A percentile compares a stretch with the other conserved stretches of the same genome.
phyloP scores from a whole-genome alignment of 64 coral and sea anemone genomes.

The Acropora tenuis region DNA sequence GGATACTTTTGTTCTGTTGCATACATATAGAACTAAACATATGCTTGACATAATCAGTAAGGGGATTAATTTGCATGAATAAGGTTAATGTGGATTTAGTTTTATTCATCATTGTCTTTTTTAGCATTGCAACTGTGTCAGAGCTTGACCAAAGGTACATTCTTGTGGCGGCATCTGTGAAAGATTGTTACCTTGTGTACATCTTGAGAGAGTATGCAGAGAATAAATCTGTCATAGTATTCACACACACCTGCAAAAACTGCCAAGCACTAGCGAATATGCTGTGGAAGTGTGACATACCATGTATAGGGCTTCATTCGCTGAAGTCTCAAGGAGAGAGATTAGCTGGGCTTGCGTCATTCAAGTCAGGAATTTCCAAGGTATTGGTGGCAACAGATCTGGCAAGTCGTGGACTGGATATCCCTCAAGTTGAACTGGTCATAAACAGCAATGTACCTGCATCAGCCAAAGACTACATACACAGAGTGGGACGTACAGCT shows the following conservation, averaged over 20 bases:
- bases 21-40: too few species aligned
- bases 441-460: constrained; percentile 94
- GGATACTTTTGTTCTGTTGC: too few species aligned
- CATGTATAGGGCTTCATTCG: constrained; percentile 92
- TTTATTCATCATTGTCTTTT: background rate
- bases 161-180: constrained; percentile 75
- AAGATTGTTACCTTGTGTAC: constrained; percentile 88
- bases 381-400: constrained; percentile 97
- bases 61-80: too few species aligned
- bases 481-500: constrained; percentile 91
- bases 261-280: constrained; percentile 89
- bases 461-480: constrained; percentile 95
- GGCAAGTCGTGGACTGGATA: constrained; percentile 93
- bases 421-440: constrained; percentile 95
- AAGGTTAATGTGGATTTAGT: too few species aligned
- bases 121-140: constrained; percentile 87
- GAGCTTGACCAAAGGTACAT: constrained; percentile 87
- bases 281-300: constrained; percentile 82
- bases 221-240: constrained; percentile 89
- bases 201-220: constrained; percentile 74
- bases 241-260: constrained; percentile 92
- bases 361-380: constrained; percentile 91
- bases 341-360: constrained; percentile 82
- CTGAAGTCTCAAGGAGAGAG: constrained; percentile 87
- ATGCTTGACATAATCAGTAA: too few species aligned